phyloP scores from a whole-genome alignment of 2,113 vertebrate genomes.

The Aix galericulata region DNA sequence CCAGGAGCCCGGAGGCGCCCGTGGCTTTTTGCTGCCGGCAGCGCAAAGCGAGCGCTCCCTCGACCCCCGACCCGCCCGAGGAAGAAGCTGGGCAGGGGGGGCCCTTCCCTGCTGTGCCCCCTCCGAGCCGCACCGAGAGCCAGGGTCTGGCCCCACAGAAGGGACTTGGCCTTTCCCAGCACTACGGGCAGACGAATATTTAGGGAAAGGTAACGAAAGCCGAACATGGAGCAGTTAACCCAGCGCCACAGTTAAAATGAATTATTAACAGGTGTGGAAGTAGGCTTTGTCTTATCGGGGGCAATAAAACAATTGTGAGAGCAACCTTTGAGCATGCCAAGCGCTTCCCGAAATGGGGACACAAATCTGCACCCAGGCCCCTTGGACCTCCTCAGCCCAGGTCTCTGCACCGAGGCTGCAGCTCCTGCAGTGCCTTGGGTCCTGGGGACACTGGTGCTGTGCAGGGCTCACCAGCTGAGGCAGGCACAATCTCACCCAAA shows the following conservation, averaged over 20 bases:
- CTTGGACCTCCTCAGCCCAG: rapidly evolving
- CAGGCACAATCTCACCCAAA: background rate
- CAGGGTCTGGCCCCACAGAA: background rate
- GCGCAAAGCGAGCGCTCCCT: too few species aligned
- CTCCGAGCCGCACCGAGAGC: background rate
- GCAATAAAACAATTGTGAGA: background rate
- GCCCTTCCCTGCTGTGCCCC: background rate
- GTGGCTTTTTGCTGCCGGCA: background rate
- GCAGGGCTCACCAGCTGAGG: background rate
- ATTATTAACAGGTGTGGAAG: background rate
- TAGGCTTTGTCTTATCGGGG: background rate
- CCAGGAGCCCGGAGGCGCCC: background rate
- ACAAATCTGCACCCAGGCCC: background rate
- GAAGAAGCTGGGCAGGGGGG: background rate
- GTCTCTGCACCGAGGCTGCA: background rate
- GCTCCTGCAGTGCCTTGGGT: rapidly evolving
- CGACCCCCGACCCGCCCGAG: too few species aligned
- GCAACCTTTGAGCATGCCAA: background rate
- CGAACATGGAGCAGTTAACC: background rate
- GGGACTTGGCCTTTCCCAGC: background rate
- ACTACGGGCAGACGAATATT: background rate
- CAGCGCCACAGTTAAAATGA: background rate
- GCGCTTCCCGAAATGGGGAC: background rate
- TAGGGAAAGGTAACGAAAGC: background rate
- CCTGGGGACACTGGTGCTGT: background rate